Evolutionary conservation across 2,113 vertebrate species (phyloP).

Genomic region (Brachyhypopomus gauderio): DNA sequence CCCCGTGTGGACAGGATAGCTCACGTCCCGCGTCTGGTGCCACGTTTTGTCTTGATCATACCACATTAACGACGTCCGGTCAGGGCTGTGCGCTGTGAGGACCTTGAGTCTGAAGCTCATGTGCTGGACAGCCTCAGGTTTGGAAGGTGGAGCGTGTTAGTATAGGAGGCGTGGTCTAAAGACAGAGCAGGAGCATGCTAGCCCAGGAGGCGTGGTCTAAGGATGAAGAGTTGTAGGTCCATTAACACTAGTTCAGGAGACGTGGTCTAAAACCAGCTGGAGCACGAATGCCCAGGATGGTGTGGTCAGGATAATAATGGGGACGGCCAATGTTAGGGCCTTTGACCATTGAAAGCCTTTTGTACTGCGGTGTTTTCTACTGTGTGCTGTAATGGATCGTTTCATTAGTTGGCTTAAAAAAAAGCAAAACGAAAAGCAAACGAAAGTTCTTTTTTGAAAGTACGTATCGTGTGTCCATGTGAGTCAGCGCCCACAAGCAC

Average conservation of each 20-base stretch:
- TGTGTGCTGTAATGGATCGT: conserved; percentile 1
- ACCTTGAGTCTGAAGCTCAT: not conserved
- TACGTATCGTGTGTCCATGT: not conserved
- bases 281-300: no score
- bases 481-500: not conserved
- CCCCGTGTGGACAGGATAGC: not conserved
- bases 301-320: not conserved
- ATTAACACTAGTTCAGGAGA: no score
- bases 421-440: not conserved
- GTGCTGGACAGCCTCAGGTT: not conserved
- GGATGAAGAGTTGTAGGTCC: no score
- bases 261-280: no score
- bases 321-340: not conserved
- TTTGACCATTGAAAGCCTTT: conserved; percentile 16
- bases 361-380: not conserved
- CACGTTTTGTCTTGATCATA: conserved; percentile 6
- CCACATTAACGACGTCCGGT: not conserved
- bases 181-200: not conserved
- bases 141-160: not conserved
- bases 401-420: not conserved
- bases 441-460: not conserved
- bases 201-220: no score
- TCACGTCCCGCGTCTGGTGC: not conserved
- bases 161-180: not conserved
- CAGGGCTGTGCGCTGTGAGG: no score